Percentiles rank a stretch among this genome's conserved stretches.
These are phyloP conservation scores for Phallusia fumigata DNA, from an alignment of 23 tunicate genomes.

Conservation along the genomic window DNA sequence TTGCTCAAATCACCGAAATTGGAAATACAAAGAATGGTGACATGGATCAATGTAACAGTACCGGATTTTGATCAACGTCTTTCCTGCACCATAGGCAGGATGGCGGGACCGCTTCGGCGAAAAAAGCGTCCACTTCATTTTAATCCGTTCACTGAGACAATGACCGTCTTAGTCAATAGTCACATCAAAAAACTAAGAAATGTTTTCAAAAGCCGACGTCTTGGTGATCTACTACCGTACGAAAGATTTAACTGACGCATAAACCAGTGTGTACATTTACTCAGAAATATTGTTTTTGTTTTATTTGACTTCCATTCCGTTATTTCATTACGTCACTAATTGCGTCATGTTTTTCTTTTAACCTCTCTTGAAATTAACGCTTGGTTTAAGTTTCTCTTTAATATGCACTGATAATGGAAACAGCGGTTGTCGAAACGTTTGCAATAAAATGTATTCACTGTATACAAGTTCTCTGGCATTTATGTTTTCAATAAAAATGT, in stretches of 20 bases:
- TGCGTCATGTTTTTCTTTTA: too few species aligned
- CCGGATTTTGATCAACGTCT: constrained; percentile 20
- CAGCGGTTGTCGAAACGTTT: too few species aligned
- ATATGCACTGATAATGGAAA: too few species aligned
- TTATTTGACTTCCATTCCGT: too few species aligned
- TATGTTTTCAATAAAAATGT: too few species aligned
- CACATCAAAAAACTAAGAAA: constrained; percentile 11
- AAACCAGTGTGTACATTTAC: too few species aligned
- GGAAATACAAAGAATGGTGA: constrained; percentile 21
- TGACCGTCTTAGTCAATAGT: constrained; percentile 9
- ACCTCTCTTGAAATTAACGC: too few species aligned
- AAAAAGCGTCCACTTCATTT: background rate
- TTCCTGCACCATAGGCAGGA: background rate
- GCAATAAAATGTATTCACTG: too few species aligned
- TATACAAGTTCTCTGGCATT: too few species aligned
- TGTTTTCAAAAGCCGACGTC: background rate
- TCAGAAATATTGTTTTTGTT: too few species aligned
- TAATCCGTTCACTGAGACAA: constrained; percentile 12
- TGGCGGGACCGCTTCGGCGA: constrained; percentile 24
- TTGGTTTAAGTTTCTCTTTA: too few species aligned
- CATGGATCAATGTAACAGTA: constrained; percentile 26
- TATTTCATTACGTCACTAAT: too few species aligned
- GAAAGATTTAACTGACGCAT: background rate
- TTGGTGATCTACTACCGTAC: constrained; percentile 13
- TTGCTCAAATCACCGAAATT: constrained; percentile 13